Base-by-base conservation (phyloP, 2,797 vertebrate genomes). In the Vultur gryphus region DNA sequence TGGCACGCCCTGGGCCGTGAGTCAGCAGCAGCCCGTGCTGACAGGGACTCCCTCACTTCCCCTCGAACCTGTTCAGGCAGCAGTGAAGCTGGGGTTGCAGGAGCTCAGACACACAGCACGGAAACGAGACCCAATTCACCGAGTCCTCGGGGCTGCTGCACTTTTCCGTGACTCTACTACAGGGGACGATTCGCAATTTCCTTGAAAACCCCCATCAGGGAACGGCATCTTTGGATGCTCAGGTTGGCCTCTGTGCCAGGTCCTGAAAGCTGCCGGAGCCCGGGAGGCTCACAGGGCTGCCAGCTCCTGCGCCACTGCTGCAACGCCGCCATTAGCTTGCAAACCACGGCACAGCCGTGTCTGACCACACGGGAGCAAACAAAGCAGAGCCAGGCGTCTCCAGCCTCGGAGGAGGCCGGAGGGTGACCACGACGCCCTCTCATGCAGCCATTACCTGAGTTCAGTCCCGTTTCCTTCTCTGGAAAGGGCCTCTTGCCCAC, bases 291-390 rank as follows among this genome's bases (percentile, higher is more conserved):
- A 4, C 13, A 31, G 23, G 17, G 57, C 71, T 33, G 46, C 54
- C 66, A 57, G 21, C 81, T 49, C 71, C 69, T 25, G 28, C 13
- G 15, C 11, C 54, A 21, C 52, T 5, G 25, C 28, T 19, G 31
- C 54, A 72, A 69, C 9, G 52, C 43, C 25, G 7, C 10, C 2
- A 70, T 12, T 12, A 49, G 44, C 64, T 7, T 7, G 43, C 13
- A 13, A 78, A n/a, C 43, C 39, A 7, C 0, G 0, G 35, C 72
- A 46, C n/a, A 9, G 62, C 57, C 3, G 1, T 1, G 16, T 14
- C 37, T 0, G 2, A 52, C 31, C 54, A n/a, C 1, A 0, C 5
- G 0, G 46, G 25, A 48, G 35, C 2, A 26, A 69, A 9, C 0
- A 0, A 29, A 87, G 62, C 33, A 67, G 46, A 93, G 51, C 16